These are phyloP conservation scores for Dicrostonyx torquatus DNA, from an alignment of 2,797 vertebrate species.

Conservation along the genomic window DNA sequence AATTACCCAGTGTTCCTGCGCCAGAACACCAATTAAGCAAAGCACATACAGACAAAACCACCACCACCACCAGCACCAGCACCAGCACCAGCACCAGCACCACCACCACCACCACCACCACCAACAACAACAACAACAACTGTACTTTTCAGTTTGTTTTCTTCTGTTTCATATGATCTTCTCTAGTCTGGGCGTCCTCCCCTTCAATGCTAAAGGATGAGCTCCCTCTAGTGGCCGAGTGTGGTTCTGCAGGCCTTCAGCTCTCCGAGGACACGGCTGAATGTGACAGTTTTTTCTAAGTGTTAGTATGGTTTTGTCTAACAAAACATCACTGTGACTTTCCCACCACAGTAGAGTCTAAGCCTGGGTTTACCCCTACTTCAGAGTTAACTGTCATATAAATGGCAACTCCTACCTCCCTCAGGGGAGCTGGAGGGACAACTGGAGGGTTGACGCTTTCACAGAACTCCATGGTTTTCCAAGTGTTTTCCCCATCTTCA, in stretches of 20 bases:
- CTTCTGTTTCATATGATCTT: neutral
- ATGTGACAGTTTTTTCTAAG: neutral
- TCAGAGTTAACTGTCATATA: neutral
- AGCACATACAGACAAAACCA: neutral
- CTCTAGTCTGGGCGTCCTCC: neutral
- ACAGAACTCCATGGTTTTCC: conserved; percentile 18
- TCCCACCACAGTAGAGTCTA: conserved; percentile 22
- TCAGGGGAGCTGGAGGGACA: neutral
- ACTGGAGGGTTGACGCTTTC: neutral
- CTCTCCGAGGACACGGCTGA: neutral
- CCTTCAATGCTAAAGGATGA: conserved; percentile 18
- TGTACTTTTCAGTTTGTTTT: neutral
- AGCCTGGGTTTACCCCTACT: neutral
- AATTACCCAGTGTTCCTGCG: neutral
- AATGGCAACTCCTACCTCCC: neutral
- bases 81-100: neutral
- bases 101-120: neutral
- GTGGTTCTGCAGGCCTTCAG: neutral
- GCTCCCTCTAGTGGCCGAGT: conserved; percentile 72
- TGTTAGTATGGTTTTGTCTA: conserved; percentile 7
- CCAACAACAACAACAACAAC: neutral
- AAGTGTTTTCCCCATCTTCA: neutral
- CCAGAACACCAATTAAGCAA: neutral
- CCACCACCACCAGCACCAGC: neutral
- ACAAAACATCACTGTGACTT: neutral